Evolutionary conservation across 2,797 vertebrate genomes (phyloP).

Genomic region (Pachyuromys duprasi): DNA sequence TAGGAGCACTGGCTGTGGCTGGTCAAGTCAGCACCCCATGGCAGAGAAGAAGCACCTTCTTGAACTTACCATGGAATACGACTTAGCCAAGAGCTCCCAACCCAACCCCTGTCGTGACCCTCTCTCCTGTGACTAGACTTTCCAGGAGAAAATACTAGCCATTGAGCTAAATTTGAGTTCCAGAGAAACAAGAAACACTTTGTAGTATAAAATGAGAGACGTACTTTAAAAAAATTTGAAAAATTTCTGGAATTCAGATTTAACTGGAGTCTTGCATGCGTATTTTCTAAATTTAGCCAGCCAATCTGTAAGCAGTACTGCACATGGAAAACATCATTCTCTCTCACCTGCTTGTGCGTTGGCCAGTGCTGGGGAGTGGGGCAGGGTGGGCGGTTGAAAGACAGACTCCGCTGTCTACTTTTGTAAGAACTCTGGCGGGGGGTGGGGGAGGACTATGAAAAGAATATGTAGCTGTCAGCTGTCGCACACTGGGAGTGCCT

Average conservation of each 20-base stretch:
- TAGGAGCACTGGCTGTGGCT: background rate
- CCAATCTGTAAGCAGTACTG: background rate
- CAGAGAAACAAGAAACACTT: conserved; percentile 33
- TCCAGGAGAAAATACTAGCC: background rate
- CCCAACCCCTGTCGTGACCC: background rate
- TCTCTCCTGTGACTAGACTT: background rate
- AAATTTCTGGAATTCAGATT: conserved; percentile 31
- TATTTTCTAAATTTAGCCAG: background rate
- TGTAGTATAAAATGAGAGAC: background rate
- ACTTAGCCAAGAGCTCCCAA: background rate
- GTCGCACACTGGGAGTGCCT: background rate
- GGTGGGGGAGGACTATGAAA: background rate
- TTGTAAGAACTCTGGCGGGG: background rate
- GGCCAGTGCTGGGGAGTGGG: background rate
- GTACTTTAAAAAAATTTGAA: background rate
- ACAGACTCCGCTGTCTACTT: background rate
- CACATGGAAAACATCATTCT: background rate
- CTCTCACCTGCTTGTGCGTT: background rate
- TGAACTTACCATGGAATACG: background rate
- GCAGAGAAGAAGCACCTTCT: background rate
- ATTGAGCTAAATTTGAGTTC: conserved; percentile 9
- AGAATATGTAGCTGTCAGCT: background rate
- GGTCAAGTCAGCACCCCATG: background rate
- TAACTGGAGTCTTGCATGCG: background rate
- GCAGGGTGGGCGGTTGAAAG: background rate